Percentiles rank a stretch among this genome's conserved stretches.
These are phyloP conservation scores for Nephrotoma appendiculata DNA, from an alignment of 2,888 invertebrate species.

Conservation along the genomic window DNA sequence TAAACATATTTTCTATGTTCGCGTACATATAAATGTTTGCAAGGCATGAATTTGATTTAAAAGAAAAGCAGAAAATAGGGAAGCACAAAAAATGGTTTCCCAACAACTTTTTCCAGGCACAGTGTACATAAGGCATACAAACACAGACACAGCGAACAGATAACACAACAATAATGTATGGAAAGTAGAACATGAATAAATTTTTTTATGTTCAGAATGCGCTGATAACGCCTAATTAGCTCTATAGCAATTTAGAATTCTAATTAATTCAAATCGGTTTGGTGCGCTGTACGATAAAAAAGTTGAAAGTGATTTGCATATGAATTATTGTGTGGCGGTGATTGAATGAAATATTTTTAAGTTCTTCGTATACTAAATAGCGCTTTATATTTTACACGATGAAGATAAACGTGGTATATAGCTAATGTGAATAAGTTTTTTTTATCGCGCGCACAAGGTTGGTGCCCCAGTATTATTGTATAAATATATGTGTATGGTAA, in stretches of 20 bases:
- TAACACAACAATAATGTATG: background rate
- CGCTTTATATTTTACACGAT: no score
- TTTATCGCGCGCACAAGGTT: background rate
- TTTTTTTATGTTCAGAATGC: background rate
- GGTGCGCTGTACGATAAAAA: background rate
- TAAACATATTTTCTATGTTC: background rate
- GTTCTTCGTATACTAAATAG: background rate
- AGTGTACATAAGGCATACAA: no score
- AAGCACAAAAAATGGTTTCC: background rate
- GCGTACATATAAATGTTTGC: background rate
- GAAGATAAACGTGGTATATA: background rate
- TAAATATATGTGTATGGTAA: background rate
- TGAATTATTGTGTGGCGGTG: background rate
- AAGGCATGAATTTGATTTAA: background rate
- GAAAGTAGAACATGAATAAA: background rate
- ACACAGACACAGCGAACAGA: background rate
- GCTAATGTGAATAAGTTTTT: background rate
- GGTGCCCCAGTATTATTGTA: background rate
- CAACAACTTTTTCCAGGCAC: background rate
- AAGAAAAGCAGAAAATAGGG: background rate
- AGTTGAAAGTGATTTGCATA: background rate
- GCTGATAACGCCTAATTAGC: background rate
- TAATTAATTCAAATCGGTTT: background rate
- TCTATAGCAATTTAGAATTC: background rate
- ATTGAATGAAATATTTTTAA: background rate